phyloP scores from a whole-genome alignment of 2,888 invertebrate species.

The Rhagophthalmus giganteus region DNA sequence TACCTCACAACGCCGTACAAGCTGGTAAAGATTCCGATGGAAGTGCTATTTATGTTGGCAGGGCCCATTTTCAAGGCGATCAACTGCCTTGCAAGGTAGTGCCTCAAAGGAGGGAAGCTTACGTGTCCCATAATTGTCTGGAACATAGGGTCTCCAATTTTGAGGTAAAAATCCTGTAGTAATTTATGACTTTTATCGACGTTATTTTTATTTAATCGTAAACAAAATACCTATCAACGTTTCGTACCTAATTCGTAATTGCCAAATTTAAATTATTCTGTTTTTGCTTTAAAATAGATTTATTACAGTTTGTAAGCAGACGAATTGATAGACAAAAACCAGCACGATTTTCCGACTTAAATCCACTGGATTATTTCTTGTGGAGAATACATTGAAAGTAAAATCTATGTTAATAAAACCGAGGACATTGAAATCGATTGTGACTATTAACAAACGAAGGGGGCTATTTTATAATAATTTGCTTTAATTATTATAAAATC shows the following conservation, averaged over 20 bases:
- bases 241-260: too few species aligned
- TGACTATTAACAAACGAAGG: too few species aligned
- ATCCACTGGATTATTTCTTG: too few species aligned
- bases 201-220: too few species aligned
- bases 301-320: neutral
- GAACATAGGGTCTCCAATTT: slow-evolving; percentile 28
- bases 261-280: too few species aligned
- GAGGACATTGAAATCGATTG: too few species aligned
- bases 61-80: slow-evolving; percentile 28
- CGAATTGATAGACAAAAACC: neutral
- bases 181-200: too few species aligned
- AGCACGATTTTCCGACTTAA: neutral
- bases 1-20: slow-evolving; percentile 22
- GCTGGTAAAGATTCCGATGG: slow-evolving; percentile 32
- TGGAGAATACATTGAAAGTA: too few species aligned
- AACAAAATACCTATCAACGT: neutral
- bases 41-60: slow-evolving; percentile 29
- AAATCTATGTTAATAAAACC: too few species aligned
- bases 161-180: slow-evolving; percentile 31
- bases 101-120: slow-evolving; percentile 28
- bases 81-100: slow-evolving; percentile 33
- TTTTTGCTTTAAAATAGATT: too few species aligned
- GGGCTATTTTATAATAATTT: too few species aligned
- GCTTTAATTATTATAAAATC: too few species aligned
- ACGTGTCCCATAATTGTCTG: slow-evolving; percentile 21